phyloP scores from a whole-genome alignment of 2,888 invertebrate genomes.

The Diarsia mendica region DNA sequence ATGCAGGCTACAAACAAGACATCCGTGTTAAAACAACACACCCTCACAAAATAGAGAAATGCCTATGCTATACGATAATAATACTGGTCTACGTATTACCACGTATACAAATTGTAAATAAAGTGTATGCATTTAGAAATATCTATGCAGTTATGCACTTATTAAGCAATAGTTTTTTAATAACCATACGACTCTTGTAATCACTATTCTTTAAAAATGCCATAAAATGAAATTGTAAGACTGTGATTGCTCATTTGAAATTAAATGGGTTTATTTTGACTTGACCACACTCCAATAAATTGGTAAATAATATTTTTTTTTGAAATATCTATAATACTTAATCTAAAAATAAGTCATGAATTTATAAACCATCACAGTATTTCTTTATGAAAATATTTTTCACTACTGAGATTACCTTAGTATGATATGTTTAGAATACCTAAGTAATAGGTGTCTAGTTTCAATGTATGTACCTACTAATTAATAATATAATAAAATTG shows the following conservation, averaged over 20 bases:
- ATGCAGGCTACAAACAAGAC: slow-evolving; percentile 6
- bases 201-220: not conserved
- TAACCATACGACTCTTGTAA: not conserved
- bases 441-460: not conserved
- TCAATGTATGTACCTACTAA: not conserved
- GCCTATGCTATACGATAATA: not conserved
- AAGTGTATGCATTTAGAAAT: not conserved
- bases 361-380: not conserved
- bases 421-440: not conserved
- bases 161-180: not conserved
- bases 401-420: not conserved
- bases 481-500: not conserved
- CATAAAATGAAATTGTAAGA: no score
- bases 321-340: not conserved
- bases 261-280: not conserved
- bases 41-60: not conserved
- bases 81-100: not conserved
- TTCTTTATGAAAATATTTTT: not conserved
- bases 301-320: not conserved
- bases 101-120: not conserved
- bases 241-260: not conserved
- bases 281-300: not conserved
- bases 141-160: not conserved
- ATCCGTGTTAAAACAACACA: slow-evolving; percentile 22
- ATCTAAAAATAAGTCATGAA: not conserved